These are phyloP conservation scores for Muscicapa comitata DNA, from an alignment of 2,797 vertebrate species.

Conservation along the genomic window DNA sequence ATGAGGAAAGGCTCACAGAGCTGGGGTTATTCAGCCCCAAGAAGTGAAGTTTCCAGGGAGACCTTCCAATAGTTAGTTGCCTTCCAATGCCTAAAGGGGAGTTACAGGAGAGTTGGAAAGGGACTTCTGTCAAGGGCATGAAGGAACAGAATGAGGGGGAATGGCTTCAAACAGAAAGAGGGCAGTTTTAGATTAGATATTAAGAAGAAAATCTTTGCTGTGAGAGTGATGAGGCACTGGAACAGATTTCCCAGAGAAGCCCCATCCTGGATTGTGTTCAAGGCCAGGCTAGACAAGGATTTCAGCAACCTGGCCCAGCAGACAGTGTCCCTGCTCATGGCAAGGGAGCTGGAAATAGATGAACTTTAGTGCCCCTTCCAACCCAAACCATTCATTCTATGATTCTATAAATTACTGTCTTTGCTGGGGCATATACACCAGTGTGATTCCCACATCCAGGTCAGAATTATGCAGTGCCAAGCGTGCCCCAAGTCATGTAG, in stretches of 20 bases:
- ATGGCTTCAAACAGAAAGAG: neutral
- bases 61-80: neutral
- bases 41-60: neutral
- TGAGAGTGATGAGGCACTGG: neutral
- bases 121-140: neutral
- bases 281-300: neutral
- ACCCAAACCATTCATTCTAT: neutral
- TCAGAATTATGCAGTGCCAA: neutral
- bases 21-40: neutral
- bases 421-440: neutral
- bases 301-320: neutral
- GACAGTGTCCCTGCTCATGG: neutral
- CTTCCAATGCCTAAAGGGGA: neutral
- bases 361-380: neutral
- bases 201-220: neutral
- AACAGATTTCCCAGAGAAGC: neutral
- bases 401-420: neutral
- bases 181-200: neutral
- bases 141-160: neutral
- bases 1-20: neutral
- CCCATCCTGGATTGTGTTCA: neutral
- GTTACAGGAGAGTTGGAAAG: neutral
- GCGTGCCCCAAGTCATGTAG: fast-evolving
- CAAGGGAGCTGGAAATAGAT: neutral
- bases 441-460: neutral